phyloP scores from a whole-genome alignment of 2,113 vertebrate genomes.

The Alaudala cheleensis region DNA sequence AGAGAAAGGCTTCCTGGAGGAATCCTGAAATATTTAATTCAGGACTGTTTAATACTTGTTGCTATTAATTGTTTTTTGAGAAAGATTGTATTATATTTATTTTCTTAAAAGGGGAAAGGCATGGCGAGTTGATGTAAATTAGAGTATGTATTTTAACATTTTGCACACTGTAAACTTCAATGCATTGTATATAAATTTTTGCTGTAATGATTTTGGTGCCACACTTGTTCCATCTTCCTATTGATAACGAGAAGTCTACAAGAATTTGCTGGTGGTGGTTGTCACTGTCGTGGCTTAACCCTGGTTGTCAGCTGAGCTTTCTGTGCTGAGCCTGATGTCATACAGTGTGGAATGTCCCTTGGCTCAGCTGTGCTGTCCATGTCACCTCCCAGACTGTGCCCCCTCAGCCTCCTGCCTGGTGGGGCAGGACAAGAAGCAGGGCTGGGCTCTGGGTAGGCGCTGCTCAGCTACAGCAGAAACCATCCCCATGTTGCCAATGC shows the following conservation, averaged over 20 bases:
- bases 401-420: neutral
- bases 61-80: neutral
- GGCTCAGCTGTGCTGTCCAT: neutral
- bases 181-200: neutral
- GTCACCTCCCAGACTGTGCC: neutral
- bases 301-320: neutral
- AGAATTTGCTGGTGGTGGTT: neutral
- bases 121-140: neutral
- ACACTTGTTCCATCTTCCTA: neutral
- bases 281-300: neutral
- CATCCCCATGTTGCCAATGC: fast-evolving
- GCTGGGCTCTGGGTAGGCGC: neutral
- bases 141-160: neutral
- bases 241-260: neutral
- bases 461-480: neutral
- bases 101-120: neutral
- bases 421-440: neutral
- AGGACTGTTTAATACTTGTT: neutral
- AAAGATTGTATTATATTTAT: neutral
- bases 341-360: neutral
- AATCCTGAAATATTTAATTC: neutral
- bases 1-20: neutral
- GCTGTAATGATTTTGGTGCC: neutral
- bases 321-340: neutral
- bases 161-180: neutral